phyloP scores from a whole-genome alignment of 2,113 vertebrate species.

The Thunnus maccoyii region DNA sequence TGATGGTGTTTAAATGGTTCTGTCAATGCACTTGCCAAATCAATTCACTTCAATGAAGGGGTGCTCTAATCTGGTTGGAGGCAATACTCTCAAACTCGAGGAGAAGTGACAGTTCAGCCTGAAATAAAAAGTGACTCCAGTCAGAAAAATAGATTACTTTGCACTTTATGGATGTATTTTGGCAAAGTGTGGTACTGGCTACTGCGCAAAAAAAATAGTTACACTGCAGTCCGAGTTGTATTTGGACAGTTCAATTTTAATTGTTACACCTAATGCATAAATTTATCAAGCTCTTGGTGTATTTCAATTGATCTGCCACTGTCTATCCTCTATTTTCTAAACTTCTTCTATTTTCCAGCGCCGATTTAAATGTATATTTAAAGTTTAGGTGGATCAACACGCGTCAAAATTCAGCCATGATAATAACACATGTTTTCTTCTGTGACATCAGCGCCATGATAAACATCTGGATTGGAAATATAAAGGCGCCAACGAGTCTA shows the following conservation, averaged over 20 bases:
- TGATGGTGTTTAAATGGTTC: constrained; percentile 75
- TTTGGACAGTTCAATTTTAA: constrained; percentile 8
- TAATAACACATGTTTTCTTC: constrained; percentile 43
- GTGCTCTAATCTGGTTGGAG: constrained; percentile 41
- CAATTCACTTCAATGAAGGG: constrained; percentile 58
- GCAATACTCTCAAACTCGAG: constrained; percentile 22
- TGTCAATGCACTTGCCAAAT: constrained; percentile 80
- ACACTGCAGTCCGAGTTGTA: background rate
- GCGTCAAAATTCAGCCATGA: constrained; percentile 24
- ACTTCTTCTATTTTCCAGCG: background rate
- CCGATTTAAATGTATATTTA: background rate
- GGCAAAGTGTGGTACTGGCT: constrained; percentile 24
- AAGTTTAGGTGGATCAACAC: constrained; percentile 2
- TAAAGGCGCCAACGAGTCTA: constrained; percentile 16
- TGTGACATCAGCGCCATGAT: constrained; percentile 31
- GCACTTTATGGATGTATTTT: constrained; percentile 46
- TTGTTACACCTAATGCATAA: constrained; percentile 6
- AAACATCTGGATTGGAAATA: constrained; percentile 60
- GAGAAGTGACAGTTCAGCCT: constrained; percentile 36
- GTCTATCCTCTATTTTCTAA: background rate
- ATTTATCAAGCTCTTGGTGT: background rate
- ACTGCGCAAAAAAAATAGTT: constrained; percentile 4
- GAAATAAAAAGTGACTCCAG: constrained; percentile 37
- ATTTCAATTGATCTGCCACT: background rate
- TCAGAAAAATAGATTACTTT: constrained; percentile 49